A percentile compares a stretch with the other conserved stretches of the same genome.
Evolutionary conservation across 2,797 vertebrate species (phyloP).

Genomic region (Bradypus variegatus): DNA sequence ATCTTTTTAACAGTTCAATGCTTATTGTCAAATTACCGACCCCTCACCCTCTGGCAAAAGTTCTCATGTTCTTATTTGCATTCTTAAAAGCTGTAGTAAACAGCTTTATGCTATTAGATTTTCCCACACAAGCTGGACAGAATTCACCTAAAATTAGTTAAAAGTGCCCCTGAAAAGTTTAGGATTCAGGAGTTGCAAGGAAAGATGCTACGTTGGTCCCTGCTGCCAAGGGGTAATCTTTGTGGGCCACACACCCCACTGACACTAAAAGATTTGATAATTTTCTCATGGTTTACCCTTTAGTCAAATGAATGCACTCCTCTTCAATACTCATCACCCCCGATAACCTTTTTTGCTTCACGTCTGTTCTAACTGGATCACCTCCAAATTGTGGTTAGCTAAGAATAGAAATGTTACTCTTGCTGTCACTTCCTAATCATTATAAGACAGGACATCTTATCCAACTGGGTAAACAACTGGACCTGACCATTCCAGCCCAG

Average conservation of each 20-base stretch:
- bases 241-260: rapidly evolving
- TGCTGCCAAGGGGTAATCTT: background rate
- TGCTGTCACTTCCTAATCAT: conserved; percentile 18
- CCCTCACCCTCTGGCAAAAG: background rate
- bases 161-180: background rate
- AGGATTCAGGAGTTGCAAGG: background rate
- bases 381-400: background rate
- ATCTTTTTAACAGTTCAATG: background rate
- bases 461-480: conserved; percentile 55
- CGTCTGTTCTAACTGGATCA: conserved; percentile 7
- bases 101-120: background rate
- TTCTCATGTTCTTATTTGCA: background rate
- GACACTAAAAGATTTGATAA: background rate
- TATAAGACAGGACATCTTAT: background rate
- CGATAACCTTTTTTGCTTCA: conserved; percentile 6
- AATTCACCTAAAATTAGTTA: background rate
- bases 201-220: background rate
- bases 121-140: background rate
- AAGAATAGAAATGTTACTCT: background rate
- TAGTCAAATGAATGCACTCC: background rate
- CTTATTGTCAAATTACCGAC: background rate
- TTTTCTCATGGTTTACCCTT: background rate
- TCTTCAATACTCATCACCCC: background rate
- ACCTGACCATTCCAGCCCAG: conserved; percentile 14
- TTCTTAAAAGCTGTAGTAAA: background rate